These are phyloP conservation scores for Amniataba percoides DNA, from an alignment of 2,797 vertebrate species.

Conservation along the genomic window DNA sequence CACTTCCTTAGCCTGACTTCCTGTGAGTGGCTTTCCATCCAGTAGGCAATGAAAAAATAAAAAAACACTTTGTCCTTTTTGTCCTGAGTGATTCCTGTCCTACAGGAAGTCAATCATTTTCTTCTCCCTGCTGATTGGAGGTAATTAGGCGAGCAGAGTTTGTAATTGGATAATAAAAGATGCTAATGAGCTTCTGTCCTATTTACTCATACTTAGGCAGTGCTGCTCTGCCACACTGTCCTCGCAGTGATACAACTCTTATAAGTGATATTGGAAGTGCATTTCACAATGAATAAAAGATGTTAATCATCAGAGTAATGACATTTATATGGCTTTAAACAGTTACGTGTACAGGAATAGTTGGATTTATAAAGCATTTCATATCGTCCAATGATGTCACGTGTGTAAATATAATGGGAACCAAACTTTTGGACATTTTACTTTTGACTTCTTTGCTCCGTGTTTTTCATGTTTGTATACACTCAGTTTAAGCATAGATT, in stretches of 20 bases:
- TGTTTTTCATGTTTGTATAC: not conserved
- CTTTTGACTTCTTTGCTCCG: not conserved
- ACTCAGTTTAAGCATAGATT: not conserved
- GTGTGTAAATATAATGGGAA: slow-evolving; percentile 2
- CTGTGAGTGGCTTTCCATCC: slow-evolving; percentile 26
- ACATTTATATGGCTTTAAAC: slow-evolving; percentile 10
- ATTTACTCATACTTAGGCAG: slow-evolving; percentile 72
- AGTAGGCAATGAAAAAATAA: slow-evolving; percentile 11
- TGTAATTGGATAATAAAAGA: slow-evolving; percentile 84
- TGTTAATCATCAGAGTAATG: slow-evolving; percentile 30
- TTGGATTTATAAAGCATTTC: not conserved
- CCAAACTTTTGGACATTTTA: not conserved
- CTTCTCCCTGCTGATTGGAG: slow-evolving; percentile 81
- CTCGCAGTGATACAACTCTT: not conserved
- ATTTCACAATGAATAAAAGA: slow-evolving; percentile 17
- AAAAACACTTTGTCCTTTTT: slow-evolving; percentile 63
- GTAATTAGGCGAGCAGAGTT: slow-evolving; percentile 82
- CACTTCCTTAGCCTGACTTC: slow-evolving; percentile 1
- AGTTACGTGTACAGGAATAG: not conserved
- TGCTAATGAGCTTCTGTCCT: slow-evolving; percentile 82
- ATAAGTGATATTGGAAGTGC: slow-evolving; percentile 14
- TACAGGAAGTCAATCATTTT: slow-evolving; percentile 81
- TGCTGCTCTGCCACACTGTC: slow-evolving; percentile 35
- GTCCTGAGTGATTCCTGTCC: slow-evolving; percentile 72
- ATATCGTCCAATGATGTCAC: not conserved